phyloP scores from a whole-genome alignment of 2,888 invertebrate species.

The Hirtodrosophila alboralis region DNA sequence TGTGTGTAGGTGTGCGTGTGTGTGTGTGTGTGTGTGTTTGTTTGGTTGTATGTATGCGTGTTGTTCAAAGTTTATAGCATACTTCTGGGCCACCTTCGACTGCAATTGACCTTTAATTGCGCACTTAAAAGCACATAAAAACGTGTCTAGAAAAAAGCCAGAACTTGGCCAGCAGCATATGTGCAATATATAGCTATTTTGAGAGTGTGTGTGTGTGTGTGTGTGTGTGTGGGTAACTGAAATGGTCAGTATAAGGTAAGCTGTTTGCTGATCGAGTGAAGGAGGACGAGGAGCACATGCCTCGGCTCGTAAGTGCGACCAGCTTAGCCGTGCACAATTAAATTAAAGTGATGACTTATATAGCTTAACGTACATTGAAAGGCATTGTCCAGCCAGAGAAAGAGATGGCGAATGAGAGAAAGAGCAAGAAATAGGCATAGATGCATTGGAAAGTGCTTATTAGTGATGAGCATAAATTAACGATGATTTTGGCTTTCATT shows the following conservation, averaged over 20 bases:
- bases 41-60: constrained; percentile 13
- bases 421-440: background rate
- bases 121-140: constrained; percentile 79
- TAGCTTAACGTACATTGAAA: constrained; percentile 55
- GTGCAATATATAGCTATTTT: constrained; percentile 40
- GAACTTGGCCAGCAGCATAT: constrained; percentile 47
- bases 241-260: too few relatives aligned
- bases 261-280: too few relatives aligned
- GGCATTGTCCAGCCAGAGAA: constrained; percentile 6
- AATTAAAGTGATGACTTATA: constrained; percentile 78
- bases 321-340: constrained; percentile 75
- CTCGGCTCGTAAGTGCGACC: constrained; percentile 48
- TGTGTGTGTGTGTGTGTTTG: constrained; percentile 6
- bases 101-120: constrained; percentile 80
- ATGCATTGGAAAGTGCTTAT: background rate
- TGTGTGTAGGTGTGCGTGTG: constrained; percentile 1
- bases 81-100: constrained; percentile 58
- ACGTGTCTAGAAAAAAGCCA: constrained; percentile 61
- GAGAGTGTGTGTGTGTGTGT: constrained; percentile 13
- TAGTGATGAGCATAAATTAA: background rate
- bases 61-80: constrained; percentile 46
- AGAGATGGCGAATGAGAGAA: background rate
- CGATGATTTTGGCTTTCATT: constrained; percentile 1
- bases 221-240: constrained; percentile 8
- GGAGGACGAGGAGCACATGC: constrained; percentile 15